Percentiles rank a stretch among this genome's conserved stretches.
These are phyloP conservation scores for Drosophila obscura DNA, from an alignment of 1,140 invertebrate genomes.

Conservation along the genomic window DNA sequence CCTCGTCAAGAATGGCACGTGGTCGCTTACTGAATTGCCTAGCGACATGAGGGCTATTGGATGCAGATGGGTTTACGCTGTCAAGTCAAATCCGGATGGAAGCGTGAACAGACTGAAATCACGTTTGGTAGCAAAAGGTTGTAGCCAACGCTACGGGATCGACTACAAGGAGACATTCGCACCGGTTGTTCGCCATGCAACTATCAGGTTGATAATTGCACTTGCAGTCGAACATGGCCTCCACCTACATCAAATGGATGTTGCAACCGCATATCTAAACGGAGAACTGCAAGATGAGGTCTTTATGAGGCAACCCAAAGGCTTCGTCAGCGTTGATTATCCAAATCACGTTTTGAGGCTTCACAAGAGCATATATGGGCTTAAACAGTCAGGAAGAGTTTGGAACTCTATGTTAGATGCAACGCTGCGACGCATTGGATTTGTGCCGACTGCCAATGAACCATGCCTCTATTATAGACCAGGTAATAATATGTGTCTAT, in stretches of 20 bases:
- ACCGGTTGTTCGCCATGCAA: conserved; percentile 19
- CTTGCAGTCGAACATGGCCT: conserved; percentile 17
- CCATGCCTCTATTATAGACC: no score
- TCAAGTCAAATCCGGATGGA: no score
- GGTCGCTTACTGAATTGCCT: neutral
- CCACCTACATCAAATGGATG: conserved; percentile 28
- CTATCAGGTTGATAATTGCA: conserved; percentile 11
- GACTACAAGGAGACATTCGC: conserved; percentile 24
- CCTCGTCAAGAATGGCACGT: neutral
- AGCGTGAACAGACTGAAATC: no score
- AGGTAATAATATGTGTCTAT: no score
- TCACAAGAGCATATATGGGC: no score
- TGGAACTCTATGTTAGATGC: no score
- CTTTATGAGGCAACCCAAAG: conserved; percentile 21
- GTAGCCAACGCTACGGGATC: conserved; percentile 15
- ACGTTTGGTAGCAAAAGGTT: conserved; percentile 19
- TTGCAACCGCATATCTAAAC: conserved; percentile 26
- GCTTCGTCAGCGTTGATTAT: conserved; percentile 1
- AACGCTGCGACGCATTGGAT: no score
- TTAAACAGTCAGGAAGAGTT: no score
- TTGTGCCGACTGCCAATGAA: no score
- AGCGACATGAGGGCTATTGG: neutral
- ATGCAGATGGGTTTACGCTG: no score
- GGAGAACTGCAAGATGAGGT: conserved; percentile 23
- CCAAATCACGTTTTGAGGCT: no score